Base-by-base conservation (phyloP, 1,140 invertebrate species). In the Pantala flavescens region DNA sequence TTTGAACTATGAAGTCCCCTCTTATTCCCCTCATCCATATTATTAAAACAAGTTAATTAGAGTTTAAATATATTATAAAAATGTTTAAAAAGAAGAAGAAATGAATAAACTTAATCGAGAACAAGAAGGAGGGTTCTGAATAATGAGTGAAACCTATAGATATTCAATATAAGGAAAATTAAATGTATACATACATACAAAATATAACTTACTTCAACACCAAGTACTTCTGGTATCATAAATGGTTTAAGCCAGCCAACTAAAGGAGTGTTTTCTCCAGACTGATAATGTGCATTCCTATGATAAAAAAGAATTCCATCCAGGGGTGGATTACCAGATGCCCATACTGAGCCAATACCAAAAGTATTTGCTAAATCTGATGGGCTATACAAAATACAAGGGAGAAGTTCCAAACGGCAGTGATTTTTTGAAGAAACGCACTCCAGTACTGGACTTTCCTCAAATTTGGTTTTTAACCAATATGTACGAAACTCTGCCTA, bases 241-340 rank as follows among this genome's bases (percentile, higher is more conserved):
- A 87, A 96, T 0, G 91, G 86, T 80, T 92, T 95, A 0, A 97
- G 83, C 95, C 95, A 97, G 1, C 90, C 90, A 0, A 96, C 93
- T 16, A 98, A 82, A 0, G 96, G 95, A 0, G 94, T 94, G 43
- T 84, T 81, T 21, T 63, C 49, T 14, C 93, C 93, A 77, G 88
- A 86, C 11, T 86, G 87, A 78, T 98, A 98, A 77, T 90, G 88
- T 0, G 88, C 87, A 77, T 88, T 84, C 78, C 89, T 90, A 80
- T 96, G 93, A 80, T 92, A 95, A 83, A 95, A 95, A 24, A 95
- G 80, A 19, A 94, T 80, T 0, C 93, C 93, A 82, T 95, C 93
- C 28, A 93, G 78, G 23, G 77, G 36, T 12, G 78, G 74, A 21
- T 75, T 75, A 73, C 73, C 75, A 24, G 79, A 74, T 2, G 87